Percentiles rank a stretch among this genome's conserved stretches.
Evolutionary conservation across 2,888 invertebrate species (phyloP).

Genomic region (Phrixothrix hirtus): DNA sequence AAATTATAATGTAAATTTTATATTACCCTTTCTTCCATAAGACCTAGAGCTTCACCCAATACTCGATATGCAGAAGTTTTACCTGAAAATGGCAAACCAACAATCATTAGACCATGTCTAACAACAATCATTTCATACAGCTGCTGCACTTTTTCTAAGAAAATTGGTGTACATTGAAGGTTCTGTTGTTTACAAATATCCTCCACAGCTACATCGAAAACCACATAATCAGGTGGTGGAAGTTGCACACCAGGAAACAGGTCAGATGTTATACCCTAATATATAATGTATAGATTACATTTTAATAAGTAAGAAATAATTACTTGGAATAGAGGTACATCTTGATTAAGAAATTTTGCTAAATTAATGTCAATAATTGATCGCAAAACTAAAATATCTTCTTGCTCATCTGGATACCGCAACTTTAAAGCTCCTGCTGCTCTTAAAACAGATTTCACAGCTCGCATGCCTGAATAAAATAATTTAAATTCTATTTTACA

Average conservation of each 20-base stretch:
- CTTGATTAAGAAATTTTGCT: conserved; percentile 89
- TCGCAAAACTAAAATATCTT: conserved; percentile 82
- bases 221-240: conserved; percentile 77
- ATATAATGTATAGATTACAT: too few relatives aligned
- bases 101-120: conserved; percentile 92
- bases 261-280: conserved; percentile 87
- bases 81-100: conserved; percentile 90
- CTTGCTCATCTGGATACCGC: conserved; percentile 84
- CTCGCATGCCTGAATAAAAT: too few relatives aligned
- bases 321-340: conserved; percentile 84
- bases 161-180: conserved; percentile 81
- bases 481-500: too few relatives aligned
- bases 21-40: conserved; percentile 71
- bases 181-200: conserved; percentile 73
- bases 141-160: conserved; percentile 87
- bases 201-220: conserved; percentile 66
- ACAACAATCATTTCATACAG: conserved; percentile 95
- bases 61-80: conserved; percentile 86
- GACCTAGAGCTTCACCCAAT: conserved; percentile 76
- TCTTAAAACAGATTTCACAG: conserved; percentile 89
- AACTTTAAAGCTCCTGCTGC: conserved; percentile 93
- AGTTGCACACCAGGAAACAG: conserved; percentile 85
- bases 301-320: too few relatives aligned
- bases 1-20: background rate
- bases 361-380: conserved; percentile 94